Evolutionary conservation across 2,797 vertebrate species (phyloP).

Genomic region (Sternotherus odoratus): DNA sequence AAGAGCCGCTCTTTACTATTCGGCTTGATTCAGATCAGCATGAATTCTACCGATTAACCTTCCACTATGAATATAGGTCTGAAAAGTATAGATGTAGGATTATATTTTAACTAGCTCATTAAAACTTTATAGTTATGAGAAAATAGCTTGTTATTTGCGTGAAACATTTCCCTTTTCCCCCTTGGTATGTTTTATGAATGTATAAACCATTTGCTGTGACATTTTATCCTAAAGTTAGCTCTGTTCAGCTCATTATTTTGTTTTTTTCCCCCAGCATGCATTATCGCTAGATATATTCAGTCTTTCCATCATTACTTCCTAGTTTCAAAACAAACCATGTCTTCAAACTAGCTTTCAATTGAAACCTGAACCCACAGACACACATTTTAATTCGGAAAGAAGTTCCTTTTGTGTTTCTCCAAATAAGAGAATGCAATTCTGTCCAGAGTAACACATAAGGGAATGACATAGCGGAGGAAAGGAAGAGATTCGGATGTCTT

Average conservation of each 20-base stretch:
- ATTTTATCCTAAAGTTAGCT: not conserved
- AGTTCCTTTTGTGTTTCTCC: not conserved
- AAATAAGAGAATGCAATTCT: not conserved
- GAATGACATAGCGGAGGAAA: not conserved
- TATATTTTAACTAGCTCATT: constrained; percentile 41
- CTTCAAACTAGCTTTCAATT: not conserved
- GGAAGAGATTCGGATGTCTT: not conserved
- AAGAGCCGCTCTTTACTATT: constrained; percentile 66
- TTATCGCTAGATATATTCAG: constrained; percentile 18
- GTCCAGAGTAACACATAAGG: not conserved
- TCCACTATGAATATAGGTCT: constrained; percentile 33
- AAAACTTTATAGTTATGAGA: constrained; percentile 20
- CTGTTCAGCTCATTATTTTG: not conserved
- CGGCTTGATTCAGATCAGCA: constrained; percentile 61
- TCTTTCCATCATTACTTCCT: constrained; percentile 27
- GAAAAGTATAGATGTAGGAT: constrained; percentile 34
- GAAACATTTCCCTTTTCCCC: constrained; percentile 9
- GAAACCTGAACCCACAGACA: not conserved
- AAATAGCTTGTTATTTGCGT: constrained; percentile 26
- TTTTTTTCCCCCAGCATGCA: not conserved
- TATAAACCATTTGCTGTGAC: not conserved
- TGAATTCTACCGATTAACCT: constrained; percentile 51
- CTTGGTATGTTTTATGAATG: constrained; percentile 8
- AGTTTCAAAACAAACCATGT: not conserved
- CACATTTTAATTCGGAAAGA: not conserved